Evolutionary conservation across 2,797 vertebrate genomes (phyloP), one percentile per base, ranked within the genome.

Genomic region (Gambelia wislizenii): DNA sequence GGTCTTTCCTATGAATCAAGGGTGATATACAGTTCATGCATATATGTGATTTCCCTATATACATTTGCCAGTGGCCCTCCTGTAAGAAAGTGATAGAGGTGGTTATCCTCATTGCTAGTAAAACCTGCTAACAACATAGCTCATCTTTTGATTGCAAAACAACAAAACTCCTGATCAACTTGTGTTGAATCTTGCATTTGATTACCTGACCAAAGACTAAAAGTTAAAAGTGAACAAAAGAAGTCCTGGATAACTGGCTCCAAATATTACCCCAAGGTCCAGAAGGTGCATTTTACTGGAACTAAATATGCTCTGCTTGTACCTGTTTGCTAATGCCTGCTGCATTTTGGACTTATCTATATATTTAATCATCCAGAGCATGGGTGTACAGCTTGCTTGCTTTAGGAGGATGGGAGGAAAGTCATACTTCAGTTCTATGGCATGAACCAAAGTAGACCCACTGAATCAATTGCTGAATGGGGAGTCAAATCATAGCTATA

Each of bases 91-190:
- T 42, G 16, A 33, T 33, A 9, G 18, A 93, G 90, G 86, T 92
- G 92, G 92, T 94, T 90, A 91, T 91, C 92, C 87, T 2, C 0
- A 93, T 92, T 4, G 2, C 92, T 93, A 94, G 92, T 95, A 94
- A 94, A 93, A 89, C 83, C 54, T 36, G 10, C 18, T 86, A 77
- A 70, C n/a, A 42, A 25, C 44, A 79, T 56, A 49, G 14, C 33
- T 87, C 54, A 54, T 13, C 30, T 30, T 78, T 36, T 36, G 12
- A 52, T 18, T 64, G 6, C 36, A n/a, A 79, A 54, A 20, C 6
- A 30, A 82, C 13, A 6, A 76, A 72, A 54, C 4, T 10, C 42
- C 59, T 67, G 6, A 13, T 36, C 44, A 20, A 7, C 6, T 30
- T 72, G 27, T 1, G 18, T 75, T 82, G 36, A 78, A 54, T 56